Base-by-base conservation (phyloP, 1,140 invertebrate genomes). In the Akabosia matsudoensis region DNA sequence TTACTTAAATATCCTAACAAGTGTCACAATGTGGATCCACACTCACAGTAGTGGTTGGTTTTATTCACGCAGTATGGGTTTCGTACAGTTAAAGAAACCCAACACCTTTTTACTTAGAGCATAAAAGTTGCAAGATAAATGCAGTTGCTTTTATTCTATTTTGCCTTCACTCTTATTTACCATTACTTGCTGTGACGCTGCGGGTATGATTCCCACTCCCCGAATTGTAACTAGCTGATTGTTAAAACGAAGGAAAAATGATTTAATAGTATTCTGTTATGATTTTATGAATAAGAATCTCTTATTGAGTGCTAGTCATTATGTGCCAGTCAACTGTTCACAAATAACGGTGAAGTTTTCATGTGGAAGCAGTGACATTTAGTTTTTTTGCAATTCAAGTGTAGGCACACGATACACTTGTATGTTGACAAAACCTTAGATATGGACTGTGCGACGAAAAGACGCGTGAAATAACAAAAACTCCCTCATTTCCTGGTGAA, bases 241-340 rank as follows among this genome's bases (percentile, higher is more conserved):
- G 54, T 13, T 16, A 56, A 7, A 56, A 56, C 54, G n/a, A 56
- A 56, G 24, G 24, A 56, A 56, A 56, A 56, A 4, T 13, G n/a
- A 56, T n/a, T 13, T 56, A 56, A 56, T 56, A 56, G 37, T 45
- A 45, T 67, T 67, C 10, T 31, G 30, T 67, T 67, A 61, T 45
- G 7, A 45, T 45, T n/a, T 61, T 67, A 31, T 67, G 14, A 67
- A 16, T 67, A 67, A 78, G 77, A 78, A 78, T 78, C 77, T 78
- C 77, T 78, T 76, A 64, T 78, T 78, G 77, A 78, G 74, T 78
- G 77, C 77, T 78, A 78, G 77, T 78, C 77, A 78, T 78, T 70
- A 78, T 76, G 71, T 78, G 74, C 77, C 74, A 78, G 77, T 78
- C 75, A 76, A 74, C 51, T 34, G 34, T 52, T 45, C 26, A 52